Base-by-base conservation (phyloP, 2,888 invertebrate species). In the Temnothorax rugatulus region DNA sequence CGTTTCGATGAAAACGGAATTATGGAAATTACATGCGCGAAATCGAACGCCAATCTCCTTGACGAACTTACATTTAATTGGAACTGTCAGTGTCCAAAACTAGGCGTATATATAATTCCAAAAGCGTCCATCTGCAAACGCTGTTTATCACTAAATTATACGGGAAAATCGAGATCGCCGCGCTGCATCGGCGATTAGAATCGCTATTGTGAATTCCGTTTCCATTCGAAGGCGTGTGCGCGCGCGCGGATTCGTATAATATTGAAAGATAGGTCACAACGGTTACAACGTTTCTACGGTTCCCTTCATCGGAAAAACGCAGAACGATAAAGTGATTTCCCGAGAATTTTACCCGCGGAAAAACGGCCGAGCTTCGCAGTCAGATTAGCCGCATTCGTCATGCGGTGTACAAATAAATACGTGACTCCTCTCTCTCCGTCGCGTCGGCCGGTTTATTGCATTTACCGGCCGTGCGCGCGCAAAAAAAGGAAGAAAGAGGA, bases 341-440 rank as follows among this genome's bases (percentile, higher is more conserved):
- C 59, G 44, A 59, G 47, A 81, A 73, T 81, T 81, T 81, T 25
- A 59, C 13, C 59, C 8, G 47, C 71, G 38, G 38, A 71, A 59
- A 81, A 73, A 59, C 54, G 44, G 21, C 21, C 44, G 21, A 34
- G 57, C 34, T 34, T 13, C 47, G 47, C 69, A 25, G 34, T 76
- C 50, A 63, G 47, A 75, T 75, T 77, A 54, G 52, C 54, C 29
- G 54, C 69, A 77, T 77, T 44, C 77, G 77, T 68, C 77, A 77
- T 44, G 69, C 44, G 54, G 41, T 69, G n/a, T 44, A 57, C 59
- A 81, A 81, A 81, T 59, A 81, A 81, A 73, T 81, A 81, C 73
- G 73, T 57, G 44, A 81, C 73, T 73, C 4, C 54, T 59, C 41
- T 59, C 29, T 29, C 21, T 47, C 47, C 73, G 34, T 34, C 34